Evolutionary conservation across 2,888 invertebrate species (phyloP).

Genomic region (Sceliomorpha sp.): DNA sequence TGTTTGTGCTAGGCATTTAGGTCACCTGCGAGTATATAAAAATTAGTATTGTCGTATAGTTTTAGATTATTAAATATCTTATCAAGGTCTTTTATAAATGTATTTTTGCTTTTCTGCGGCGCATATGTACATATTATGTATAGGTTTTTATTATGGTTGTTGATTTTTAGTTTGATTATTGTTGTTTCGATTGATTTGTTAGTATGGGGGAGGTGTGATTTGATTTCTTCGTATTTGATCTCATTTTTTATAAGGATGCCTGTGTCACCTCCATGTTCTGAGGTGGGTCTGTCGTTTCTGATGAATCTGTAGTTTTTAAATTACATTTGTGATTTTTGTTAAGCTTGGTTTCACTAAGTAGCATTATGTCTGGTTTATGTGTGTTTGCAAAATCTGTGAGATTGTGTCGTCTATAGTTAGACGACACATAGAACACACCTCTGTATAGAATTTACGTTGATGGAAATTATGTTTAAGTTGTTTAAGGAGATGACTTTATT

Average conservation of each 20-base stretch:
- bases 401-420: slow-evolving; percentile 26
- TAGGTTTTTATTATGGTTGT: slow-evolving; percentile 8
- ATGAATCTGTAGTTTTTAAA: slow-evolving; percentile 6
- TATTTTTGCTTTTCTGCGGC: slow-evolving; percentile 6
- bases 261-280: background rate
- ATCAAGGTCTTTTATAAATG: slow-evolving; percentile 10
- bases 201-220: background rate
- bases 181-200: background rate
- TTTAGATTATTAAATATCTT: slow-evolving; percentile 19
- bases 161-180: slow-evolving; percentile 12
- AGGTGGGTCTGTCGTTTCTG: background rate
- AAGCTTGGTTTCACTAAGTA: slow-evolving; percentile 44
- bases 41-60: slow-evolving; percentile 9
- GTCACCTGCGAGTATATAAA: slow-evolving; percentile 50
- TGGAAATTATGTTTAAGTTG: slow-evolving; percentile 7
- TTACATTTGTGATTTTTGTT: slow-evolving; percentile 1
- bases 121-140: slow-evolving; percentile 37
- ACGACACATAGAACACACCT: no score
- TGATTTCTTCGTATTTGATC: background rate
- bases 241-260: background rate
- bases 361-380: slow-evolving; percentile 17
- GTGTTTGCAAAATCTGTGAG: slow-evolving; percentile 15
- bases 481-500: background rate
- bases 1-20: slow-evolving; percentile 25
- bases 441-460: slow-evolving; percentile 37